Base-by-base conservation (phyloP, 1,140 invertebrate genomes). In the Leucophenga varia region DNA sequence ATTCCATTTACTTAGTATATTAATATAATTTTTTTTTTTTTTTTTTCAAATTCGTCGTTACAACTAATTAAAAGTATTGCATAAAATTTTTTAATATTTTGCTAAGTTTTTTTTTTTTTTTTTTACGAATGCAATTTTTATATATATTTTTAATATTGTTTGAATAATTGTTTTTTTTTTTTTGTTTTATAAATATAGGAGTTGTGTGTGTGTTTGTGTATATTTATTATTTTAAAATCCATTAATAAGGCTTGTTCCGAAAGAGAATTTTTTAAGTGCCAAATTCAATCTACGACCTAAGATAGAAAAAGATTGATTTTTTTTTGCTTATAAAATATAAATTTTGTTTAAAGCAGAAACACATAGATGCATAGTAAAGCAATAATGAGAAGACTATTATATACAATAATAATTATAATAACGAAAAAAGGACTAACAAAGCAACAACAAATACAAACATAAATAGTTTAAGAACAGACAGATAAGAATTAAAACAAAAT, bases 1-100 rank as follows among this genome's bases (percentile, higher is more conserved):
- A n/a, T n/a, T n/a, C n/a, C n/a, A n/a, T n/a, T n/a, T n/a, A n/a
- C n/a, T n/a, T n/a, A n/a, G n/a, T n/a, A n/a, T n/a, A n/a, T n/a
- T n/a, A n/a, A n/a, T n/a, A n/a, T 36, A 58, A 61, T 65, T 59
- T 65, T 47, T 55, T 64, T 57, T 49, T 59, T 18, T 48, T 65
- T 64, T 52, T 64, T 68, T 68, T 67, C 68, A 59, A 67, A 54
- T 52, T 65, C 64, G 57, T 37, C 56, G 22, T 63, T 67, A 63
- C 49, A 67, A 53, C 49, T 61, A 67, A 53, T 47, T 61, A 59
- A 67, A 61, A 52, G 67, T 59, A 67, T 68, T 67, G 63, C 56
- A 53, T 67, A 59, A 52, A 56, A 67, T 63, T 37, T 43, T 64
- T 59, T 63, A 67, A 65, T 65, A 67, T 61, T 67, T 67, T 45